Base-by-base conservation (phyloP, 2,797 vertebrate species). In the Acanthurus leucopareius region DNA sequence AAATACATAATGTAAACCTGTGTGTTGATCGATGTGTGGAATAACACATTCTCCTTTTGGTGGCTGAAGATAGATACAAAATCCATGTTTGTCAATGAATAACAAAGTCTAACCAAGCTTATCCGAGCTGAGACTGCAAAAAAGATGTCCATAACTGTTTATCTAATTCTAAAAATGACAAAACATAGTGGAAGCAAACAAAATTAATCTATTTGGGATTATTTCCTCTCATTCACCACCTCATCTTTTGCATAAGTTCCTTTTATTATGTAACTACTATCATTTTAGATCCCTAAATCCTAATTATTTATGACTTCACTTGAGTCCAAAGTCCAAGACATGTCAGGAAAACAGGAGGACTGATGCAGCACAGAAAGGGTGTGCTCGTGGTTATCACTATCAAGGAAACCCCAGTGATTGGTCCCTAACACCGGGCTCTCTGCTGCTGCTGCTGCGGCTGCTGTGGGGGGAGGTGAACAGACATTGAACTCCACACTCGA, bases 401-500 rank as follows among this genome's bases (percentile, higher is more conserved):
- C 69, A 71, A 56, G 38, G 56, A 52, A 75, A 82, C 73, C 42
- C 40, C 59, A 62, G 28, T 48, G 73, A 79, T 73, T 73, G 76
- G 19, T 70, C 32, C 25, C 59, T 74, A 52, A 70, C 60, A 14
- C 22, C 20, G 40, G 19, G 11, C 49, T 49, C 5, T 32, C 25
- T 25, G 25, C 32, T 25, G 53, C 62, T 66, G 57, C 44, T 60
- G 60, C 22, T 28, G 7, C 22, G 28, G 5, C 53, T 49, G 63
- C n/a, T 48, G 47, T 32, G 54, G 59, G 79, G 84, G 73, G 84
- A 83, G 77, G 69, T 64, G 83, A 77, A 53, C 71, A 88, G 85
- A 88, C 86, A 83, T 66, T 91, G 83, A 90, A 89, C 77, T 75
- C 69, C 49, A 66, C 72, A 35, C 61, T 84, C 68, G 32, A 86